Conservation (phyloP, 1,140 invertebrate species). For the Zeugodacus cucurbitae region DNA sequence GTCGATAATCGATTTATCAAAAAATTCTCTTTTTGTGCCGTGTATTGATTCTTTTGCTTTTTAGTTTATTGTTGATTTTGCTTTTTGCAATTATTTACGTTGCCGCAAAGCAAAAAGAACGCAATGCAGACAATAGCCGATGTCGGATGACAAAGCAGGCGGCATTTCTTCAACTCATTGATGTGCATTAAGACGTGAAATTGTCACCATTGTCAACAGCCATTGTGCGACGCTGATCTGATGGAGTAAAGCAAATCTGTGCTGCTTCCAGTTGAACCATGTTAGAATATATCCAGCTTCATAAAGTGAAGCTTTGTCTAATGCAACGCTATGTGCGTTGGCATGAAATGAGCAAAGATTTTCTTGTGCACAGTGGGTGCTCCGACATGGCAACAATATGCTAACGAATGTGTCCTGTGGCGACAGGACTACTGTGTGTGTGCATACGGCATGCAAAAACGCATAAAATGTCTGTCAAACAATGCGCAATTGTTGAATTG, state of each 20-base stretch:
- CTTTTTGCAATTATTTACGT: constrained; percentile 38
- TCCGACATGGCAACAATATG: not conserved
- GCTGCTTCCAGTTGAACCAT: not conserved
- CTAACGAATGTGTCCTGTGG: not conserved
- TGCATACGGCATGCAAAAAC: constrained; percentile 14
- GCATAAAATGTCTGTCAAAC: not conserved
- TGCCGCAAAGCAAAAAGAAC: not conserved
- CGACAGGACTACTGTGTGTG: not conserved
- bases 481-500: not conserved
- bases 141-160: constrained; percentile 45
- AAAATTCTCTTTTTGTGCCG: constrained; percentile 37
- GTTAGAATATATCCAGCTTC: not conserved
- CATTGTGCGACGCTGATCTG: not conserved
- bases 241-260: not conserved
- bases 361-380: not conserved
- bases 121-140: not conserved
- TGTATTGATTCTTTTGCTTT: constrained; percentile 17
- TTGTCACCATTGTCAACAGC: constrained; percentile 46
- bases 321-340: not conserved
- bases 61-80: constrained; percentile 18
- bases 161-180: constrained; percentile 55
- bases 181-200: constrained; percentile 66
- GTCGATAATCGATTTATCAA: constrained; percentile 65
- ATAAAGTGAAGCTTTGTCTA: not conserved
- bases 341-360: constrained; percentile 20